Base-by-base conservation (phyloP, 1,140 invertebrate species). In the Scylla paramamosain region DNA sequence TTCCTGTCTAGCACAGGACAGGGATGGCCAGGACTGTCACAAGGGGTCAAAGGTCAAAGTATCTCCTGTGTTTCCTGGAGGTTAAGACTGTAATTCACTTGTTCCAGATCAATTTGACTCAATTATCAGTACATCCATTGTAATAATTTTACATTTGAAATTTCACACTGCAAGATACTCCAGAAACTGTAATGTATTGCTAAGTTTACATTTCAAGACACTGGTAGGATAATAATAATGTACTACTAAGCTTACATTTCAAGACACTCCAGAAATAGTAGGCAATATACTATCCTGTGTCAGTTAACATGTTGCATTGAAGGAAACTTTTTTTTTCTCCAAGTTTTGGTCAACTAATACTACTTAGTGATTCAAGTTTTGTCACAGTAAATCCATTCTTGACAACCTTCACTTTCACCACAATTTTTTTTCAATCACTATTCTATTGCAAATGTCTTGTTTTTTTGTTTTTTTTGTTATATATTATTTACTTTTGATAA, bases 381-480 rank as follows among this genome's bases (percentile, higher is more conserved):
- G 67, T 20, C 67, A 77, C 20, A 59, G 52, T 77, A 25, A 77
- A 77, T 77, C 67, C 67, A 77, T 20, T 77, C 67, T 77, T 77
- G 67, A 77, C 67, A 77, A 77, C 67, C 67, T 77, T 77, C 67
- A 77, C 67, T 77, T 77, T 77, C 67, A 77, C 67, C 67, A n/a
- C 25, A 77, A 16, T 2, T 16, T n/a, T 77, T 77, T 77, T 77
- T 77, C 25, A n/a, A 12, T n/a, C 25, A n/a, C 67, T 77, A 77
- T 77, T 77, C 67, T 77, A 77, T 77, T 77, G 67, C 67, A 77
- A 77, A 77, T 77, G 67, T 77, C 67, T 77, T 77, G 67, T 77
- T 77, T 77, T n/a, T n/a, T n/a, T n/a, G n/a, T n/a, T n/a, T n/a
- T n/a, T n/a, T 77, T 25, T 16, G 52, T 59, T 59, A 59, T 14